Base-by-base conservation (phyloP, 2,888 invertebrate species). In the Ectropis crepuscularia region DNA sequence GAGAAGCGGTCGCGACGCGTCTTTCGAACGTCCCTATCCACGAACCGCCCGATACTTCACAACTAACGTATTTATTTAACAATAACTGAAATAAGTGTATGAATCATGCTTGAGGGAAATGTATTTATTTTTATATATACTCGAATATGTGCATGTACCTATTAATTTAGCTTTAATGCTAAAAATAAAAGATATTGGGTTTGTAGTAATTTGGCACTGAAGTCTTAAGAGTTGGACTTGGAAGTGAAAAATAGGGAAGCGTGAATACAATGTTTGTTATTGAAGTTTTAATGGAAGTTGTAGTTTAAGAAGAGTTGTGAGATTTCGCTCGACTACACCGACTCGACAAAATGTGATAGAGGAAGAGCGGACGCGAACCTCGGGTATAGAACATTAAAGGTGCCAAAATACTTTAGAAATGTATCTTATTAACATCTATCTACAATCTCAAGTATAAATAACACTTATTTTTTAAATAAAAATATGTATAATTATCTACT, bases 1-100 rank as follows among this genome's bases (percentile, higher is more conserved):
- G 81, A 76, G 82, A 77, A 76, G 73, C 62, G 75, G 74, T 73
- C 74, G 75, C 77, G 76, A 74, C 74, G 72, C 75, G 36, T 71
- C 65, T 61, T 36, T 42, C 53, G 46, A 50, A n/a, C 57, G 49
- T 6, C 49, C 45, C 46, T 69, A 48, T 46, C 68, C 65, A 59
- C 62, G 57, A 61, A 68, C 73, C 64, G 61, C 67, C 68, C 72
- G 63, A 67, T 72, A 68, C 65, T 57, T 66, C 71, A 64, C 62
- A 57, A 63, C 59, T 57, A 5, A 45, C 9, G 37, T 50, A 37
- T 10, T 48, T 16, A 8, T 54, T 10, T 36, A 28, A 28, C n/a
- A 42, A 53, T 8, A 36, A 28, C 11, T 46, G 38, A 12, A 41
- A 51, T 36, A 38, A 10, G 9, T 51, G 61, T 48, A 39, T 37